Evolutionary conservation across 2,888 invertebrate genomes (phyloP).

Genomic region (Labia minor): DNA sequence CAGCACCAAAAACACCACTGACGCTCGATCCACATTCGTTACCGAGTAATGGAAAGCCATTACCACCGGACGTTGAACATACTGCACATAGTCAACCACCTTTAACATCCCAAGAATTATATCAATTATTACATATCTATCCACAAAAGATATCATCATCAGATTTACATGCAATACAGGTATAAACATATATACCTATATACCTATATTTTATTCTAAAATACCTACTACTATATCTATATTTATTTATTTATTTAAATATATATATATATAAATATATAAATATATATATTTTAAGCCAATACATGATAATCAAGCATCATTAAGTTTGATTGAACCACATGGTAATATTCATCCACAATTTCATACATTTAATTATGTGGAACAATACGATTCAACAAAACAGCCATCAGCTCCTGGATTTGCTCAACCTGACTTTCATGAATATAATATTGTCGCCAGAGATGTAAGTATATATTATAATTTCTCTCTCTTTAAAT

Average conservation of each 20-base stretch:
- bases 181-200: too few species aligned
- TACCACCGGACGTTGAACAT: conserved; percentile 33
- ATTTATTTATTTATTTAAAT: too few species aligned
- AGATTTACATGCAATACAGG: background rate
- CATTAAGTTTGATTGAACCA: background rate
- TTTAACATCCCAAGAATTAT: conserved; percentile 23
- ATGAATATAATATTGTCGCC: background rate
- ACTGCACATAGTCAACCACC: conserved; percentile 27
- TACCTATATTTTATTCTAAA: too few species aligned
- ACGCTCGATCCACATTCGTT: conserved; percentile 36
- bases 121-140: conserved; percentile 19
- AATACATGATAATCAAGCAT: background rate
- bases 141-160: conserved; percentile 20
- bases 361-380: conserved; percentile 40
- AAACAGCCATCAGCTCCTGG: background rate
- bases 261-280: too few species aligned
- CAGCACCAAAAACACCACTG: conserved; percentile 36
- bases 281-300: too few species aligned
- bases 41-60: conserved; percentile 38
- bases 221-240: too few species aligned
- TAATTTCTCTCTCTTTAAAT: too few species aligned
- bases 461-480: background rate
- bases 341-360: conserved; percentile 37
- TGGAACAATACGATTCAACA: conserved; percentile 32
- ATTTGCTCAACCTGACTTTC: background rate